phyloP scores from a whole-genome alignment of 2,113 vertebrate genomes.

The Petrocephalus microphthalmus region DNA sequence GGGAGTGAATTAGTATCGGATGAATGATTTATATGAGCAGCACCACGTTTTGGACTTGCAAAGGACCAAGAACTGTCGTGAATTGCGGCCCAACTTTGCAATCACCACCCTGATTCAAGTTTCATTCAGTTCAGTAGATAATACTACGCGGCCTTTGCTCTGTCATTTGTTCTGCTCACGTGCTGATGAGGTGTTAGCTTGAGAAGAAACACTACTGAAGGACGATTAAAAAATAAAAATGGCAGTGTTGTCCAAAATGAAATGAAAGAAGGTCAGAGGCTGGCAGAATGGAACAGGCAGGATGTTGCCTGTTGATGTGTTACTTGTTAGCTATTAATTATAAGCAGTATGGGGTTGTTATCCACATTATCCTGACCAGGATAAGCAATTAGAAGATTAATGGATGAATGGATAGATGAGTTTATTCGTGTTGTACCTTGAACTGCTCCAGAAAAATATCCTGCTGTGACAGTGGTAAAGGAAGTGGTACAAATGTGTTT shows the following conservation, averaged over 20 bases:
- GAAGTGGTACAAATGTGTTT: neutral
- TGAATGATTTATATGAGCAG: neutral
- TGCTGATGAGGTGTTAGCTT: neutral
- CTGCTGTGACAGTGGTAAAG: neutral
- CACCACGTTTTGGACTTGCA: neutral
- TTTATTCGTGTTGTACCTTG: neutral
- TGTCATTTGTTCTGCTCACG: neutral
- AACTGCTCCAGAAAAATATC: neutral
- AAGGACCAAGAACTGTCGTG: neutral
- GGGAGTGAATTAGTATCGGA: neutral
- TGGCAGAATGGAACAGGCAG: neutral
- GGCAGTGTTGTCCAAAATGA: neutral
- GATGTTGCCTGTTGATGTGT: neutral
- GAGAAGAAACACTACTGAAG: neutral
- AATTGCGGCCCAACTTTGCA: neutral
- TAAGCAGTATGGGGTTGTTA: neutral
- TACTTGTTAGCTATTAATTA: neutral
- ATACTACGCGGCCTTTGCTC: neutral
- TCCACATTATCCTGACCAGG: neutral
- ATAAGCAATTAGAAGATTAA: neutral
- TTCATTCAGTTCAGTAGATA: neutral
- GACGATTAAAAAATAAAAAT: neutral
- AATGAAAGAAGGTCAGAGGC: neutral
- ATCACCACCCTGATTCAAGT: neutral
- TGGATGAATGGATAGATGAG: neutral